Evolutionary conservation across 2,797 vertebrate species (phyloP), one percentile per base, ranked within the genome.

Genomic region (Tadarida brasiliensis): DNA sequence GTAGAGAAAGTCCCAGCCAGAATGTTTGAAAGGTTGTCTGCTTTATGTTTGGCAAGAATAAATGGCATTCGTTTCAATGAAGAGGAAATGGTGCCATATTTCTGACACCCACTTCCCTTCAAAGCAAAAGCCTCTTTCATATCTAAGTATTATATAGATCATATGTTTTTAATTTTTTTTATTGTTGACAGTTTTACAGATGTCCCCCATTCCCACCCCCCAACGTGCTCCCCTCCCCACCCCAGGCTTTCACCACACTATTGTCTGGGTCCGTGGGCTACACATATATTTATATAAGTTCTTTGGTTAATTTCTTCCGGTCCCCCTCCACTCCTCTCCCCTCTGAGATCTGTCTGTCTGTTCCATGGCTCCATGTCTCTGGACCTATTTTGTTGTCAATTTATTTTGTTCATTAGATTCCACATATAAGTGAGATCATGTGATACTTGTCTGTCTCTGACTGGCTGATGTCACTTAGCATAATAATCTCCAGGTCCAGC

Each of bases 1-100:
- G 56, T 88, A 83, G 70, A 94, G n/a, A 87, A 95, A 89, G 94
- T 39, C 74, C 56, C 76, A 88, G 12, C 63, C 61, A 97, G 73
- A 77, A 63, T 88, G 61, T 94, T 88, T 88, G 65, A 90, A 82
- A 95, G 63, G 87, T 88, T 67, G 70, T 33, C 85, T 91, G 24
- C 59, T 92, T 92, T 74, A 15, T n/a, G 44, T 96, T 87, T 91
- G 94, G 61, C 85, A 74, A 82, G 49, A 95, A 57, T 67, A 84
- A 85, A 71, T 49, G 63, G 57, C 30, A 5, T 84, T 95, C 1
- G 0, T 73, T 88, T 97, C n/a, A 49, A 0, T 54, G 0, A 70
- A 73, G 56, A 92, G 54, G 91, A 77, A 20, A 22, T 3, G 47
- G 49, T 26, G 26, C n/a, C 44, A 1, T 63, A 17, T 54, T 63